Evolutionary conservation across 2,113 vertebrate species (phyloP).

Genomic region (Ciconia stormi): DNA sequence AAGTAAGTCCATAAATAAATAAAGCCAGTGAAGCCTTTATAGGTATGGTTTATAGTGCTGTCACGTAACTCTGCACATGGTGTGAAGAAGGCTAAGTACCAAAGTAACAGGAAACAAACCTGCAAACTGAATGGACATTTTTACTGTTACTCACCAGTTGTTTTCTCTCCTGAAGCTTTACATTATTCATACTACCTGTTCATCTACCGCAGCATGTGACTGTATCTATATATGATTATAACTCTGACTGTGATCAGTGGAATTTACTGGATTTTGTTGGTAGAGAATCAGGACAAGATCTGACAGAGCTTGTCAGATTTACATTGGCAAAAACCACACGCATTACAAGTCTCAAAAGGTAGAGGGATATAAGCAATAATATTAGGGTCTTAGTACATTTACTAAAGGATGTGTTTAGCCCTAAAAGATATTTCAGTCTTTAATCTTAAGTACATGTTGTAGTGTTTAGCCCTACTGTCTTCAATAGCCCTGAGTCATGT

Average conservation of each 20-base stretch:
- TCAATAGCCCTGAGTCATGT: neutral
- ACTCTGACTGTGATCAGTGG: neutral
- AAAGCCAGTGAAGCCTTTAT: neutral
- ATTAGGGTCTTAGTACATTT: neutral
- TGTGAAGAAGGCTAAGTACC: neutral
- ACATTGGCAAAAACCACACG: accelerated
- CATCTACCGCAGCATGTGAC: accelerated
- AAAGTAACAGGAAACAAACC: neutral
- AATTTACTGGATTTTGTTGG: neutral
- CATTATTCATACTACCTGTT: neutral
- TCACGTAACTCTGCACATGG: neutral
- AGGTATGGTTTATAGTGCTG: neutral
- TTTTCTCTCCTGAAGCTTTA: neutral
- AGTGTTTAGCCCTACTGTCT: neutral
- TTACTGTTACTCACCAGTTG: neutral
- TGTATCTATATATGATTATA: neutral
- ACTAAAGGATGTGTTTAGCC: neutral
- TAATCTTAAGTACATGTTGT: neutral
- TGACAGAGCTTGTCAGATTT: neutral
- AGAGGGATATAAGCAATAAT: neutral
- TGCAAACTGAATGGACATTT: neutral
- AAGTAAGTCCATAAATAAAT: neutral
- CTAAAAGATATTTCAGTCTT: neutral
- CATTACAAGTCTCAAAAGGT: neutral
- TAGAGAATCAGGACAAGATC: neutral